Evolutionary conservation across 2,888 invertebrate genomes (phyloP).

Genomic region (Crossocerus cetratus): DNA sequence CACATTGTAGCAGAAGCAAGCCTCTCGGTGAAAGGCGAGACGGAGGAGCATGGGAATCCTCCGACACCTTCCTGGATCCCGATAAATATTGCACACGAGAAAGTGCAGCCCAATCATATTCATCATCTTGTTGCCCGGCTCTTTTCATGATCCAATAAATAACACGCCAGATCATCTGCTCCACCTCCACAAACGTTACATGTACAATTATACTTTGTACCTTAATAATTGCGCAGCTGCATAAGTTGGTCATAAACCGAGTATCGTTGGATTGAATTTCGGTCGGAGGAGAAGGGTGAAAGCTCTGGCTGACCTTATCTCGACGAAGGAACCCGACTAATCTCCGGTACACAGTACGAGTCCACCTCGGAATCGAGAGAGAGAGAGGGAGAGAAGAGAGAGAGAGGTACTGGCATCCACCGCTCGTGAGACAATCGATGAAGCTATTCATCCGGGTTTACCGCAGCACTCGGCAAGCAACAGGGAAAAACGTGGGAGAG

Average conservation of each 20-base stretch:
- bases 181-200: too few species aligned
- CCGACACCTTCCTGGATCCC: slow-evolving; percentile 20
- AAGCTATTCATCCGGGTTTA: slow-evolving; percentile 47
- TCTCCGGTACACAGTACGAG: slow-evolving; percentile 37
- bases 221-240: too few species aligned
- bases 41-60: slow-evolving; percentile 23
- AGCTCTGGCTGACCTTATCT: too few species aligned
- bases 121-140: slow-evolving; percentile 15
- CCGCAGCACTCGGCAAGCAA: slow-evolving; percentile 9
- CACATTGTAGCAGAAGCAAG: slow-evolving; percentile 33
- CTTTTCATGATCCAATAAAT: too few species aligned
- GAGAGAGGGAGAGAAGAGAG: slow-evolving; percentile 27
- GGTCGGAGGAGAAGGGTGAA: too few species aligned
- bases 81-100: not conserved
- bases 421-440: slow-evolving; percentile 46
- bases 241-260: too few species aligned
- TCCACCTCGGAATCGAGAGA: slow-evolving; percentile 18
- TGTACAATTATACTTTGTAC: too few species aligned
- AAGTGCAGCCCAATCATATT: slow-evolving; percentile 21
- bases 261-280: too few species aligned
- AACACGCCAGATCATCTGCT: too few species aligned
- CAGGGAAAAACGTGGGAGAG: slow-evolving; percentile 14
- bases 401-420: slow-evolving; percentile 27
- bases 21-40: slow-evolving; percentile 49
- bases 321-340: slow-evolving; percentile 13